Evolutionary conservation across 2,113 vertebrate species (phyloP).

Genomic region (Python bivittatus): DNA sequence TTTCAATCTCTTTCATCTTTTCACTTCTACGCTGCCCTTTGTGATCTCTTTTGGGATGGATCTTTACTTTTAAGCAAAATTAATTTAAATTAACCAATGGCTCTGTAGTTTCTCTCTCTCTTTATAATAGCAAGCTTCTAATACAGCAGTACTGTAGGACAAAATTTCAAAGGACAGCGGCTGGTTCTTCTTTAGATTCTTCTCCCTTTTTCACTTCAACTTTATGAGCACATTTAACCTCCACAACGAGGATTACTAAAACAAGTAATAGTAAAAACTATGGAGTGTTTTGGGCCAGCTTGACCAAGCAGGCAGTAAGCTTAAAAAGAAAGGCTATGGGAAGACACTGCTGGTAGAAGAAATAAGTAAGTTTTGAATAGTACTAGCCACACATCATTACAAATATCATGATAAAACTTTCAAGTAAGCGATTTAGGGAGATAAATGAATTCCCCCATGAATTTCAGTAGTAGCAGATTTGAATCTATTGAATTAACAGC

Average conservation of each 20-base stretch:
- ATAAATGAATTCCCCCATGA: neutral
- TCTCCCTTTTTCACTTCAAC: neutral
- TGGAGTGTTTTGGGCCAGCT: neutral
- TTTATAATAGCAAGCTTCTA: neutral
- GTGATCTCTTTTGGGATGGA: neutral
- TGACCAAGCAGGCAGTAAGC: neutral
- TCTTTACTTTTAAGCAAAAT: neutral
- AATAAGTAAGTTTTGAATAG: neutral
- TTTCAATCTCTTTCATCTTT: neutral
- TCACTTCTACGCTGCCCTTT: neutral
- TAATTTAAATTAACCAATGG: neutral
- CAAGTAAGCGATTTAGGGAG: neutral
- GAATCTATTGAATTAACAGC: neutral
- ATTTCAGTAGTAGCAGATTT: neutral
- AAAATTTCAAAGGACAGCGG: neutral
- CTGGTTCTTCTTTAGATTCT: neutral
- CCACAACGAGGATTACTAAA: neutral
- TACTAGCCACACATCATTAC: neutral
- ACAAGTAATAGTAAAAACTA: neutral
- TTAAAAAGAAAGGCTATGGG: neutral
- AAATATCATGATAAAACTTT: neutral
- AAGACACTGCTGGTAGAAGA: neutral
- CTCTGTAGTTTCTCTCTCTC: neutral
- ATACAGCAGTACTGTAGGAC: neutral
- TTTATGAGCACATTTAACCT: neutral